These are phyloP conservation scores for Metaphire vulgaris DNA, from an alignment of 1,140 invertebrate species.

Conservation along the genomic window DNA sequence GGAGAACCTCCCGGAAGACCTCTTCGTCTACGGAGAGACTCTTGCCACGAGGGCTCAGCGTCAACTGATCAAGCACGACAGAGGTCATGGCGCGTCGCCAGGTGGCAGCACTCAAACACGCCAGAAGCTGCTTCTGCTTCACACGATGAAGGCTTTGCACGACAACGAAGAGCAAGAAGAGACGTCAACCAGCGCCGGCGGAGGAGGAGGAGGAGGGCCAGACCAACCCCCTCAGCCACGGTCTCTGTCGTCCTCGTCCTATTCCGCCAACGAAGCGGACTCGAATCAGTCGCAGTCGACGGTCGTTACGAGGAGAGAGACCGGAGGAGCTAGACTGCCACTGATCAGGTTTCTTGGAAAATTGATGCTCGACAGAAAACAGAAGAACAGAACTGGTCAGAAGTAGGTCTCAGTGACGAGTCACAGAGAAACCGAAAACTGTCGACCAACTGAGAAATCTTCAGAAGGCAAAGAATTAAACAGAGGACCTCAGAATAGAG, in stretches of 20 bases:
- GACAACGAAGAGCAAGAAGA: neutral
- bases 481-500: too few relatives aligned
- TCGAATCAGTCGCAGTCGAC: neutral
- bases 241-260: too few relatives aligned
- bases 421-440: too few relatives aligned
- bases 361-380: neutral
- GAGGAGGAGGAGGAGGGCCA: neutral
- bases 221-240: neutral
- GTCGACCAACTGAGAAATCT: too few relatives aligned
- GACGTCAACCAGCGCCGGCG: neutral
- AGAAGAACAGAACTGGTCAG: neutral
- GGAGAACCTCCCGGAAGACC: neutral
- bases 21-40: neutral
- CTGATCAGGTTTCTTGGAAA: neutral
- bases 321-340: neutral
- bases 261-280: neutral
- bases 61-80: neutral
- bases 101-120: neutral
- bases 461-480: too few relatives aligned
- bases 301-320: neutral
- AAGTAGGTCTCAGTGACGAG: neutral
- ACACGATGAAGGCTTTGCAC: neutral
- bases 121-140: neutral
- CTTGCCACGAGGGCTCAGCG: neutral
- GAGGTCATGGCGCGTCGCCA: neutral